Evolutionary conservation across 2,113 vertebrate species (phyloP).

Genomic region (Cygnus atratus): DNA sequence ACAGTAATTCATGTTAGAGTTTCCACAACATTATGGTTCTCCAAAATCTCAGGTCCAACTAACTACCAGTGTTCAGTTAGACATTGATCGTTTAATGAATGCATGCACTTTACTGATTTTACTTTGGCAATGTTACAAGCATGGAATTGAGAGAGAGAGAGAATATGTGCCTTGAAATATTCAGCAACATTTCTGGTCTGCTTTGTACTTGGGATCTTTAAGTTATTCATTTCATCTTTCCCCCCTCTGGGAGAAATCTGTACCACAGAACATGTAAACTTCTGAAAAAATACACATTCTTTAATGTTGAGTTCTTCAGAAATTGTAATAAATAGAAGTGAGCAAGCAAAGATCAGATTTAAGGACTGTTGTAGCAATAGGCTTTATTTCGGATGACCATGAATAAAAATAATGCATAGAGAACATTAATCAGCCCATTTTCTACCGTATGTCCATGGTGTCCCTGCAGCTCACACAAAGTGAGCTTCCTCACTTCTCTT

Average conservation of each 20-base stretch:
- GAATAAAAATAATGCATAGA: background rate
- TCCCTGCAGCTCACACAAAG: background rate
- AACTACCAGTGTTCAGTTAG: slow-evolving; percentile 8
- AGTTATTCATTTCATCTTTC: background rate
- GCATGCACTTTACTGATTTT: slow-evolving; percentile 22
- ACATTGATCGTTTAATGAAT: slow-evolving; percentile 49
- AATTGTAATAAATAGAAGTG: background rate
- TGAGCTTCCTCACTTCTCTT: background rate
- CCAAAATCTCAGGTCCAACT: slow-evolving; percentile 1
- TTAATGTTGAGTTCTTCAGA: background rate
- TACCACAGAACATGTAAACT: background rate
- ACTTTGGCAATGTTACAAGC: slow-evolving; percentile 44
- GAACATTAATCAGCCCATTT: background rate
- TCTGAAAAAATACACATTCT: background rate
- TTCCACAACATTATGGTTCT: slow-evolving; percentile 1
- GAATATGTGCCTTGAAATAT: slow-evolving; percentile 10
- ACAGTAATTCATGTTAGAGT: slow-evolving; percentile 31
- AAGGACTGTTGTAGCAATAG: background rate
- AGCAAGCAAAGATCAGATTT: background rate
- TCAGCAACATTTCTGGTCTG: slow-evolving; percentile 1
- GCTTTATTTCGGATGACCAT: background rate
- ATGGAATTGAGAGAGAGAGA: background rate
- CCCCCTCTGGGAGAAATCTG: background rate
- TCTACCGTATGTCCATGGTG: background rate
- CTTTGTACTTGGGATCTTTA: background rate